phyloP scores from a whole-genome alignment of 2,113 vertebrate species.

The Trochalopteron elliotii region DNA sequence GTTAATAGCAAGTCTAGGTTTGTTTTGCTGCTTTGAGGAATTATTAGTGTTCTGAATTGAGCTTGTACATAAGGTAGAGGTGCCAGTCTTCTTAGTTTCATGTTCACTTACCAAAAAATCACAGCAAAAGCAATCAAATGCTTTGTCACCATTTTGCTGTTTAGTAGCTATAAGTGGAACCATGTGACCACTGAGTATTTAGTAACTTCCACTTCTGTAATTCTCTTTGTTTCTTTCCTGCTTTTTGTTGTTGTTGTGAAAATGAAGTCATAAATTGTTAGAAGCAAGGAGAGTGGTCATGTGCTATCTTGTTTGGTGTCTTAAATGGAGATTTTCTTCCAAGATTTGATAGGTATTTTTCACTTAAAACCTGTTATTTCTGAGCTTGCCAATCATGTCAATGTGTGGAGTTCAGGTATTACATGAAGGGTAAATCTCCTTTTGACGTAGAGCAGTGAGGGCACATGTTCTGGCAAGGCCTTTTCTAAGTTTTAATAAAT shows the following conservation, averaged over 20 bases:
- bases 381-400: not conserved
- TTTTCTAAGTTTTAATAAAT: not conserved
- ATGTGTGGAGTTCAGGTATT: not conserved
- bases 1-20: not conserved
- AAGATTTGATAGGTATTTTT: not conserved
- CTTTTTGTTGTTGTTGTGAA: not conserved
- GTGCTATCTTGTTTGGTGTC: not conserved
- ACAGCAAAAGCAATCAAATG: not conserved
- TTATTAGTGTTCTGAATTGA: not conserved
- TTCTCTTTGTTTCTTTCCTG: not conserved
- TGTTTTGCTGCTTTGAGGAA: not conserved
- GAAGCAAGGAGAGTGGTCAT: not conserved
- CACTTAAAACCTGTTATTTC: not conserved
- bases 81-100: not conserved
- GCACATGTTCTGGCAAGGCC: not conserved
- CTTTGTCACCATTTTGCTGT: not conserved
- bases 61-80: not conserved
- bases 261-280: not conserved
- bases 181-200: not conserved
- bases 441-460: not conserved
- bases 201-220: not conserved
- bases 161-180: not conserved
- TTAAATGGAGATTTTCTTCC: not conserved
- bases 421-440: not conserved
- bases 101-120: not conserved